Evolutionary conservation across 1,140 invertebrate species (phyloP).

Genomic region (Coelopa frigida): DNA sequence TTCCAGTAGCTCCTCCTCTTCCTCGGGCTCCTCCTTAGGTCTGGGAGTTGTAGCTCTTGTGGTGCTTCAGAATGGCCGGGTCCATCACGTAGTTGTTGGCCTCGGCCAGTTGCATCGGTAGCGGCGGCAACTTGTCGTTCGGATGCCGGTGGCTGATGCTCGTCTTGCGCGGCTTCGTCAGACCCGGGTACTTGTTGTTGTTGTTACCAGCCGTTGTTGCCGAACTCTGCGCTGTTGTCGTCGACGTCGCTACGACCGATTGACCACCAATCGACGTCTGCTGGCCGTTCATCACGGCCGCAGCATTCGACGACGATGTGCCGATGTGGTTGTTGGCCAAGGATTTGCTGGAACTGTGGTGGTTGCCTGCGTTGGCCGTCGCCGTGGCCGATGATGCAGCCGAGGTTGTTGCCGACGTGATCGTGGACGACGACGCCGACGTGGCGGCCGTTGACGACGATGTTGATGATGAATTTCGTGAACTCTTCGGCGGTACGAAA

Average conservation of each 20-base stretch:
- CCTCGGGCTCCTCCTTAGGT: slow-evolving; percentile 10
- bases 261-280: background rate
- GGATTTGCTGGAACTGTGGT: background rate
- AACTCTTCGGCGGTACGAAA: too few relatives aligned
- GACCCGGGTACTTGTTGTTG: slow-evolving; percentile 1
- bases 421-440: background rate
- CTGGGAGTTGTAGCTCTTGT: slow-evolving; percentile 35
- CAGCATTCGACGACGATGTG: background rate
- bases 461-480: too few relatives aligned
- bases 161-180: slow-evolving; percentile 49
- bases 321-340: background rate
- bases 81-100: slow-evolving; percentile 45
- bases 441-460: background rate
- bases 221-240: background rate
- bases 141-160: slow-evolving; percentile 55
- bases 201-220: slow-evolving; percentile 2
- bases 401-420: background rate
- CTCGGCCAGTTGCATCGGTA: slow-evolving; percentile 38
- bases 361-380: background rate
- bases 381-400: background rate
- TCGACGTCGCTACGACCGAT: background rate
- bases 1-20: too few relatives aligned
- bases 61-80: slow-evolving; percentile 36
- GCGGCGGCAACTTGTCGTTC: slow-evolving; percentile 49
- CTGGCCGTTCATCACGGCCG: background rate